These are phyloP conservation scores for Drosophila fuyamai DNA, from an alignment of 1,140 invertebrate species.

Conservation along the genomic window DNA sequence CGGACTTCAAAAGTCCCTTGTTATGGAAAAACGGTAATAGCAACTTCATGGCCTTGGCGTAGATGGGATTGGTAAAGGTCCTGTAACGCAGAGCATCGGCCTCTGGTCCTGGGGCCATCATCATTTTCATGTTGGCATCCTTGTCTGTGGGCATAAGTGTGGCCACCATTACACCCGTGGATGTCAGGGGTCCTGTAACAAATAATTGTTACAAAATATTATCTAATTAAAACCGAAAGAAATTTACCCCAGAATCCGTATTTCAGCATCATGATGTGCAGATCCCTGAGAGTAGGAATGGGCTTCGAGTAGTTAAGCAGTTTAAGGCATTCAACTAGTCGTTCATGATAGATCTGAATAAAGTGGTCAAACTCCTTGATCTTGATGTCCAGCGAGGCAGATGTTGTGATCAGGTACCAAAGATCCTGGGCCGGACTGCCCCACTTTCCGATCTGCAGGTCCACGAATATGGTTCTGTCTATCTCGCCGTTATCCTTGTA, in stretches of 20 bases:
- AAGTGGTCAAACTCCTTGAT: conserved; percentile 70
- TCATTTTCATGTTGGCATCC: conserved; percentile 58
- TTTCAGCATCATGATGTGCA: conserved; percentile 64
- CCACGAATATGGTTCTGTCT: conserved; percentile 58
- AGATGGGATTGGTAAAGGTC: conserved; percentile 47
- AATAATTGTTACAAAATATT: neutral
- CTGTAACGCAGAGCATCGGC: conserved; percentile 50
- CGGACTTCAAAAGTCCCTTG: conserved; percentile 46
- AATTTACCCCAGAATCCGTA: conserved; percentile 58
- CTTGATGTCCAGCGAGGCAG: conserved; percentile 56
- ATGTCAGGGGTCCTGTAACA: conserved; percentile 37
- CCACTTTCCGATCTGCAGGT: conserved; percentile 68
- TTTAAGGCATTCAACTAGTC: conserved; percentile 53
- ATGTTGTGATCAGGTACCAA: conserved; percentile 65
- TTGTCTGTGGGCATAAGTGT: conserved; percentile 56
- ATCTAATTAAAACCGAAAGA: neutral
- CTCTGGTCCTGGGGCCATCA: conserved; percentile 57
- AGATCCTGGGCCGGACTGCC: conserved; percentile 67
- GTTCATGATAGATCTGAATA: conserved; percentile 65
- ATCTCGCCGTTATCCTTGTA: conserved; percentile 79
- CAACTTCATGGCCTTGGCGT: conserved; percentile 49
- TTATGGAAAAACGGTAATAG: conserved; percentile 56
- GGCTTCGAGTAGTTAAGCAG: conserved; percentile 56
- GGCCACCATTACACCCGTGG: conserved; percentile 34
- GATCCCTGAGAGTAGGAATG: conserved; percentile 54